Percentiles rank a stretch among this genome's conserved stretches.
These are phyloP conservation scores for Phyllotis vaccarum DNA, from an alignment of 2,797 vertebrate genomes.

Conservation along the genomic window DNA sequence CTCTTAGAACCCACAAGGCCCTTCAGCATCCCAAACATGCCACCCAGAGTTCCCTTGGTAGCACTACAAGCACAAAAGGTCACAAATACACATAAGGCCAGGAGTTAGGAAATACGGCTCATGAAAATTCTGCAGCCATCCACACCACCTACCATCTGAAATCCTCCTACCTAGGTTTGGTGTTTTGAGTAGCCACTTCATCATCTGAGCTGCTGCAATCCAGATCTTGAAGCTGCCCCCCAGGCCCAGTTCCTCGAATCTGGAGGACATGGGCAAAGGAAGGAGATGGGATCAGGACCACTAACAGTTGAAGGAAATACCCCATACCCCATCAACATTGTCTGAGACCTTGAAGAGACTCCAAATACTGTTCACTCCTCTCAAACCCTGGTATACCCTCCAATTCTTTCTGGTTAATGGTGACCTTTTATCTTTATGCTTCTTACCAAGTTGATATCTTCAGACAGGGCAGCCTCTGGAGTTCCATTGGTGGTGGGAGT, in stretches of 20 bases:
- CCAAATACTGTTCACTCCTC: not conserved
- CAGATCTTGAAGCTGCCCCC: conserved; percentile 92
- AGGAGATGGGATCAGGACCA: not conserved
- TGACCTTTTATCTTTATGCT: not conserved
- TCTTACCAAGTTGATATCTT: conserved; percentile 89
- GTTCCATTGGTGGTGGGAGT: conserved; percentile 89
- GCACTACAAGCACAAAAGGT: conserved; percentile 85
- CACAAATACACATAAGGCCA: not conserved
- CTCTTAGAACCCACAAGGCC: conserved; percentile 98
- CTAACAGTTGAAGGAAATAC: not conserved
- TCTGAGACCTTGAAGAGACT: not conserved
- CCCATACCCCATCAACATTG: not conserved
- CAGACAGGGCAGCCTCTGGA: conserved; percentile 85
- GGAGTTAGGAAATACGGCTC: not conserved
- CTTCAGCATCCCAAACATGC: conserved; percentile 99
- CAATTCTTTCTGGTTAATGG: not conserved
- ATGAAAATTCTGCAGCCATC: not conserved
- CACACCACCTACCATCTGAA: conserved; percentile 45
- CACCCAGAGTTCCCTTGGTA: conserved; percentile 93
- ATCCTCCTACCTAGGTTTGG: conserved; percentile 85
- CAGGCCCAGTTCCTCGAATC: conserved; percentile 86
- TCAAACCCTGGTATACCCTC: not conserved
- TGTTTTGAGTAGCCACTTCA: conserved; percentile 86
- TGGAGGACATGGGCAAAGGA: not conserved
- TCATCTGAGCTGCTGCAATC: conserved; percentile 95